Evolutionary conservation across 2,797 vertebrate species (phyloP), one percentile per base, ranked within the genome.

Genomic region (Pseudopleuronectes americanus): DNA sequence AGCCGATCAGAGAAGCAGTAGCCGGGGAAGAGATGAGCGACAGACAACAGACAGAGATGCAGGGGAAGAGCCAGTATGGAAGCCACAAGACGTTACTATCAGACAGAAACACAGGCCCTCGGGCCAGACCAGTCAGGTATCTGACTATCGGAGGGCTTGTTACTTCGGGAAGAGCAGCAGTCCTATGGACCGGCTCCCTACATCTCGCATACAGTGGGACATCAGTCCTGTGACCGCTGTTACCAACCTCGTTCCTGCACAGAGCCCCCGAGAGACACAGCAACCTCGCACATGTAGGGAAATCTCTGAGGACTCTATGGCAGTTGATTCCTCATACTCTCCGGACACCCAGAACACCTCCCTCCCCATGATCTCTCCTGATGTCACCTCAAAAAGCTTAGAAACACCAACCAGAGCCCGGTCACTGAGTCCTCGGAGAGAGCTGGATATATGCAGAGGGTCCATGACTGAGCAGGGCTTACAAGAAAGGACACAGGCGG

Each of bases 161-260:
- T 95, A 95, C 86, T 95, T 95, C 64, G 92, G 93, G 21, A 95
- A 53, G 79, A 94, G 94, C 28, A 95, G 95, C 84, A 95, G 94
- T 73, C 95, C 94, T 1, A 86, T 93, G 92, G 92, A 93, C 49
- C 85, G 83, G 12, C 79, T 88, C 64, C 74, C 89, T 22, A 48
- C 87, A 2, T 74, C 90, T 58, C 80, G 65, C 57, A 91, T 95
- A 43, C 91, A 93, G 24, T 95, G 95, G 95, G 93, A 95, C 75
- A 90, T 95, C 19, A 95, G 95, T 66, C 95, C 95, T 1, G 93
- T 95, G 9, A 89, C 85, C 1, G 93, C 93, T 0, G 57, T 83
- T 56, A 92, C 92, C 53, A 90, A 74, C 73, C 90, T 92, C 45
- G 74, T 94, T 55, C 92, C 93, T 55, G 81, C 64, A 16, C 88